Evolutionary conservation across 1,140 invertebrate genomes (phyloP).

Genomic region (Formica exsecta): DNA sequence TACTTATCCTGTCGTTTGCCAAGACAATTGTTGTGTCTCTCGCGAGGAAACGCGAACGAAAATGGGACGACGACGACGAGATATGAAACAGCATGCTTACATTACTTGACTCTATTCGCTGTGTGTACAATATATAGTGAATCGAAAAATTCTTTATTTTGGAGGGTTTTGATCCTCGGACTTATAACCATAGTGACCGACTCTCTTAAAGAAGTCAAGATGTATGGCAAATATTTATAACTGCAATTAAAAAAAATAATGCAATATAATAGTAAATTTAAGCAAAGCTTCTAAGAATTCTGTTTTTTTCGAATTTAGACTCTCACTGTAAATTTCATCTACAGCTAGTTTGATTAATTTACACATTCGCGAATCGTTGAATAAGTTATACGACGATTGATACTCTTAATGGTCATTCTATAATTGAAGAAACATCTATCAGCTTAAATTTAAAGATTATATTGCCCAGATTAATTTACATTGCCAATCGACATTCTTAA

Average conservation of each 20-base stretch:
- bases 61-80: slow-evolving; percentile 29
- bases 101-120: slow-evolving; percentile 10
- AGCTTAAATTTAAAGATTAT: no score
- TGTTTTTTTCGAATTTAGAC: background rate
- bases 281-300: background rate
- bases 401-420: no score
- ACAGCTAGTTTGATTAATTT: background rate
- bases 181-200: no score
- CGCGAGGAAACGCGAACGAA: slow-evolving; percentile 40
- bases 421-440: no score
- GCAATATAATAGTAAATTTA: background rate
- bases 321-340: background rate
- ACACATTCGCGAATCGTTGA: no score
- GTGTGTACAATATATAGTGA: slow-evolving; percentile 1
- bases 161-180: background rate
- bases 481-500: no score
- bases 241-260: slow-evolving; percentile 12
- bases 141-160: background rate
- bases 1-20: slow-evolving; percentile 42
- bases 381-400: no score
- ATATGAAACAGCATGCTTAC: slow-evolving; percentile 26
- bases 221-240: slow-evolving; percentile 9
- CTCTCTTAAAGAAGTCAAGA: background rate
- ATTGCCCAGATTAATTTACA: no score
- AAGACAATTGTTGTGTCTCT: slow-evolving; percentile 36